Base-by-base conservation (phyloP, 2,888 invertebrate genomes). In the Ceramica pisi region DNA sequence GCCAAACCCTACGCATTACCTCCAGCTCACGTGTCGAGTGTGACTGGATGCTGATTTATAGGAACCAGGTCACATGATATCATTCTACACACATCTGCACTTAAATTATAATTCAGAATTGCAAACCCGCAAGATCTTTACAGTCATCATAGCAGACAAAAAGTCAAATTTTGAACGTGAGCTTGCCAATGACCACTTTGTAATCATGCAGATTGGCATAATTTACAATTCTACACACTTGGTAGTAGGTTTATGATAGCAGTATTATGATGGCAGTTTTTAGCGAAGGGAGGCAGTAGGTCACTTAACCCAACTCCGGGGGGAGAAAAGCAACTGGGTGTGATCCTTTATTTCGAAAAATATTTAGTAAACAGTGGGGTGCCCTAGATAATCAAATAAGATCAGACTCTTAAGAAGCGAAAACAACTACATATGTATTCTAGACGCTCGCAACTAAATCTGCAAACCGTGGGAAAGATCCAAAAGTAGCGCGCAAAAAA, bases 21-120 rank as follows among this genome's bases (percentile, higher is more conserved):
- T 71, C 66, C 35, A 55, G 70, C 50, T 59, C 80, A 80, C 76
- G 76, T 72, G 81, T 81, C 68, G 68, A 74, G 67, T 53, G 67
- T 79, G 82, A 81, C 74, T 81, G 78, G 75, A 56, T 56, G 66
- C 64, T 82, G 82, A 81, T 82, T 83, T 80, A 82, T 79, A 55
- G 61, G 71, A 85, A 82, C 61, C 79, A 82, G 85, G 84, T 80
- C 86, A 75, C 53, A 77, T 78, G 63, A 69, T 68, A 73, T 68
- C 65, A 71, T 71, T 79, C 67, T 65, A 41, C 38, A 44, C 16
- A 80, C 76, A 60, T 68, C 78, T 78, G 70, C 70, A 69, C 59
- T 57, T 71, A n/a, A n/a, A n/a, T n/a, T n/a, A 62, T 38, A 46
- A 60, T 35, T 41, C 35, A 10, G 21, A 63, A 41, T 61, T 44